These are phyloP conservation scores for Monopterus albus DNA, from an alignment of 2,113 vertebrate species.

Conservation along the genomic window DNA sequence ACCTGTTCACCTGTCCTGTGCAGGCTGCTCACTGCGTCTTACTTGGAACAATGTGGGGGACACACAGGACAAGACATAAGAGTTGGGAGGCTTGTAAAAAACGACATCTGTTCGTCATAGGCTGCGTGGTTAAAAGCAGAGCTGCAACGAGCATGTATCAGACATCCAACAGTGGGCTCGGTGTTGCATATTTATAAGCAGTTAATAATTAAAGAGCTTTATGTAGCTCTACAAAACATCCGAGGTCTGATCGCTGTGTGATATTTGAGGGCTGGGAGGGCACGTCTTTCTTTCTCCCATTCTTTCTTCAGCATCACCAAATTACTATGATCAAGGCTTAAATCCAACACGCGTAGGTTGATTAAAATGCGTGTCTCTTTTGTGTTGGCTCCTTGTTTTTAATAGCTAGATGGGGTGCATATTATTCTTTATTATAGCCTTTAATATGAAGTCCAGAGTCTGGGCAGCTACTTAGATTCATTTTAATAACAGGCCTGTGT, in stretches of 20 bases:
- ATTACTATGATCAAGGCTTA: background rate
- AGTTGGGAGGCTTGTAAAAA: slow-evolving; percentile 49
- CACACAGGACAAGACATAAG: slow-evolving; percentile 24
- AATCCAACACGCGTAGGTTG: background rate
- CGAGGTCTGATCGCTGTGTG: slow-evolving; percentile 74
- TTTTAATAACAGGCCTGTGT: background rate
- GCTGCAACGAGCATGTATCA: slow-evolving; percentile 66
- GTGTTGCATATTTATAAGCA: slow-evolving; percentile 82
- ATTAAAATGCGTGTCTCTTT: background rate
- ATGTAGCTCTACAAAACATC: slow-evolving; percentile 85
- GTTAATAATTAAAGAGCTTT: slow-evolving; percentile 87
- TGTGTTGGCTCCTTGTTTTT: background rate
- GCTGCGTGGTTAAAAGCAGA: slow-evolving; percentile 70
- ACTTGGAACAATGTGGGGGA: background rate
- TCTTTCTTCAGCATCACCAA: background rate
- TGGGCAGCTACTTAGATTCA: background rate
- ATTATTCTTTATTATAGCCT: background rate
- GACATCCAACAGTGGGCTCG: slow-evolving; percentile 73
- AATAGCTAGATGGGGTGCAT: background rate
- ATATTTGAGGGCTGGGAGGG: slow-evolving; percentile 66
- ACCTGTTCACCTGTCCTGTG: too few species aligned
- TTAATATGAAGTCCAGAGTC: background rate
- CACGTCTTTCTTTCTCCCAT: slow-evolving; percentile 32
- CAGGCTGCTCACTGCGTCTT: background rate
- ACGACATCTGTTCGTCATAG: slow-evolving; percentile 65